Base-by-base conservation (phyloP, 2,797 vertebrate genomes). In the Petrocephalus schoutedeni region DNA sequence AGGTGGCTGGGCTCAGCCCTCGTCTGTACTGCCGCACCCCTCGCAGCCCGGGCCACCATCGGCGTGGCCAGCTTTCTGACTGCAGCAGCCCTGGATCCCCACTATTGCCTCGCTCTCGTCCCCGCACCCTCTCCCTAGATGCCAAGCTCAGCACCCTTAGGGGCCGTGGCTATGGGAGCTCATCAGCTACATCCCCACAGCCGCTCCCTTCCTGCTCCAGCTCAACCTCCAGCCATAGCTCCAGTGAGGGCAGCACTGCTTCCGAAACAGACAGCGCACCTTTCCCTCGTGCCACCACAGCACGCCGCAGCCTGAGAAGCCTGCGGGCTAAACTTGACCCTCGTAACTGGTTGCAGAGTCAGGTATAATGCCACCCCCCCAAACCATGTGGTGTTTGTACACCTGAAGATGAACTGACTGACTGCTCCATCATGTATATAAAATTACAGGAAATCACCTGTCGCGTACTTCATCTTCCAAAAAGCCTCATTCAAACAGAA, bases 61-160 rank as follows among this genome's bases (percentile, higher is more conserved):
- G 89, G 88, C 90, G 87, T 7, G 93, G 89, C 59, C 93, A 96
- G 77, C 94, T 95, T 56, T 94, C 96, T 0, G 94, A 96, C 36
- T 41, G 36, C 36, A 41, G 36, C 91, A 96, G 95, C 86, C 93
- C 93, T 0, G 94, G 94, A 57, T 90, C 93, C 3, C 80, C 92
- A 0, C 67, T 53, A 6, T 83, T 95, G 94, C 91, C 92, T 1
- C 94, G 91, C n/a, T 89, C 92, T 77, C 95, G 97, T 53, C 97
- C 97, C 2, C 96, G 97, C 87, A 98, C 97, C 23, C 95, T 98
- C 88, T 98, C 98, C 1, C 92, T 99, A 91, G 98, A 99, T 10
- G 97, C 97, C 71, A 96, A 97, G 89, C 95, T 96, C 89, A 96
- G 95, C 91, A 96, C 94, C 49, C 93, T 96, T 19, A 92, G 93